Evolutionary conservation across 2,797 vertebrate species (phyloP).

Genomic region (Ambastaia sidthimunki): DNA sequence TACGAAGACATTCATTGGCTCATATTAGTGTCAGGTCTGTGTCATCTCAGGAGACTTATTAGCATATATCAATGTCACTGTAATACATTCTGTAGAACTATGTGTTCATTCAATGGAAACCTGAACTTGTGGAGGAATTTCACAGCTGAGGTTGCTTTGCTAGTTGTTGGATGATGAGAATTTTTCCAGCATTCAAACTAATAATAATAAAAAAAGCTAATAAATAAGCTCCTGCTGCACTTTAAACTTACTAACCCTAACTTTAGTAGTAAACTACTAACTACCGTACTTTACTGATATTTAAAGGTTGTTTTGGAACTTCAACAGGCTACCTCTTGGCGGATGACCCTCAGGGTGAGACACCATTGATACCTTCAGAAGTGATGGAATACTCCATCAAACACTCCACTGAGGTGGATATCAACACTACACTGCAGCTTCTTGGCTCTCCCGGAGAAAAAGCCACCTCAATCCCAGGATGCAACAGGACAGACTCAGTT

Average conservation of each 20-base stretch:
- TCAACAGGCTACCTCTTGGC: constrained; percentile 91
- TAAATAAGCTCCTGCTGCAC: not conserved
- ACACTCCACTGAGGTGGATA: constrained; percentile 96
- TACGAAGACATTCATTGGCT: constrained; percentile 99
- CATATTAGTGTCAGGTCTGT: constrained; percentile 96
- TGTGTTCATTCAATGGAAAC: too few species aligned
- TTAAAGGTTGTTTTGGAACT: constrained; percentile 46
- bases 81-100: not conserved
- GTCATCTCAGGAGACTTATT: constrained; percentile 2
- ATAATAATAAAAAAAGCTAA: too few species aligned
- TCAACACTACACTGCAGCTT: constrained; percentile 98
- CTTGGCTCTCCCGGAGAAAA: constrained; percentile 98
- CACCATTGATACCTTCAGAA: constrained; percentile 95
- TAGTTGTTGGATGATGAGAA: not conserved
- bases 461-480: constrained; percentile 97
- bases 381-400: constrained; percentile 99
- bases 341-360: constrained; percentile 98
- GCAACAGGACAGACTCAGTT: constrained; percentile 96
- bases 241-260: not conserved
- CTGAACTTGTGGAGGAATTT: not conserved
- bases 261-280: not conserved
- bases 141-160: not conserved
- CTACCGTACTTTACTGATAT: not conserved
- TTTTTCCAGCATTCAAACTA: not conserved
- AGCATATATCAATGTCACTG: not conserved